Evolutionary conservation across 2,888 invertebrate genomes (phyloP).

Genomic region (Pandemis corylana): DNA sequence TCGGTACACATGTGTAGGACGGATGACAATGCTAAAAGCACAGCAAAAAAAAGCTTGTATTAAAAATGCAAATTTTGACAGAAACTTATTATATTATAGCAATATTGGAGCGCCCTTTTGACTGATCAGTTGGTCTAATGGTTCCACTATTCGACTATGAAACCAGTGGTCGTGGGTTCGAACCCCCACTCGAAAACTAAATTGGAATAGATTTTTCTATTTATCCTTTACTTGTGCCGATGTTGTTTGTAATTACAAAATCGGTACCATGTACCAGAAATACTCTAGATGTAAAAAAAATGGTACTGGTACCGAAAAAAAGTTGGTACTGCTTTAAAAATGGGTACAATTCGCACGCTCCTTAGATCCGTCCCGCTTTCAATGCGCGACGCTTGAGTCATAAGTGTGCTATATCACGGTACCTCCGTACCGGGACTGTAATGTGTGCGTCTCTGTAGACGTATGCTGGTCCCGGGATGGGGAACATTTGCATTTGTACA

Average conservation of each 20-base stretch:
- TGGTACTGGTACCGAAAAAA: neutral
- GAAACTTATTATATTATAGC: neutral
- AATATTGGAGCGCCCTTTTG: neutral
- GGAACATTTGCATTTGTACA: constrained; percentile 27
- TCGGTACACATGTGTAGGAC: too few relatives aligned
- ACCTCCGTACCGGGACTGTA: constrained; percentile 45
- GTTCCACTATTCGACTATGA: neutral
- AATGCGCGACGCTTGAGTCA: constrained; percentile 52
- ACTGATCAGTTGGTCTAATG: constrained; percentile 5
- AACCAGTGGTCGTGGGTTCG: constrained; percentile 14
- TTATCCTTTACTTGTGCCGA: neutral
- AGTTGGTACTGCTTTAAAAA: neutral
- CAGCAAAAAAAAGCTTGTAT: too few relatives aligned
- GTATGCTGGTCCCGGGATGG: constrained; percentile 24
- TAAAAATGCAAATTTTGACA: too few relatives aligned
- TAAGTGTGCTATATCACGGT: constrained; percentile 51
- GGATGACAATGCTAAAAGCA: too few relatives aligned
- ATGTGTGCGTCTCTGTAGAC: constrained; percentile 19
- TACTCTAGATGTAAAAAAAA: neutral
- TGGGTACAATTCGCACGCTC: constrained; percentile 41
- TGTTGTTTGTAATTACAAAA: neutral
- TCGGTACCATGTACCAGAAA: neutral
- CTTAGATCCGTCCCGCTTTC: constrained; percentile 51
- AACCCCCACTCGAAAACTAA: constrained; percentile 9
- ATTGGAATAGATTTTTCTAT: neutral